Conservation (phyloP, 2,113 vertebrate species). For the Psophia crepitans region DNA sequence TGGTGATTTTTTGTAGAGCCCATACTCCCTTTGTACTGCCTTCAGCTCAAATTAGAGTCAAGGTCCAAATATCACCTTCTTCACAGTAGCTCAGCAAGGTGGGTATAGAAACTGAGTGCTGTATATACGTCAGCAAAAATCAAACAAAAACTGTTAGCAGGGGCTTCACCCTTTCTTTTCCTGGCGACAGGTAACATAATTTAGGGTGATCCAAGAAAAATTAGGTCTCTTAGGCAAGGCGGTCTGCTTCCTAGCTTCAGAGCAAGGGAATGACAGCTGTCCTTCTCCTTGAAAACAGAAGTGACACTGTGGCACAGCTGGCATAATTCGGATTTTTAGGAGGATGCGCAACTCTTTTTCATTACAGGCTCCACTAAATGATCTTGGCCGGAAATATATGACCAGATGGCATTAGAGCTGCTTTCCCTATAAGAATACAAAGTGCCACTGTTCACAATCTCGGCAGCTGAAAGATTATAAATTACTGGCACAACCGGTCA, state of each 20-base stretch:
- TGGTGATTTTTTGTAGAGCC: not conserved
- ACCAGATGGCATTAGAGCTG: slow-evolving; percentile 51
- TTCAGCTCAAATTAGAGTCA: slow-evolving; percentile 1
- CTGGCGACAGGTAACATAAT: not conserved
- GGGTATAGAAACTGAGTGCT: not conserved
- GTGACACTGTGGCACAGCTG: slow-evolving; percentile 39
- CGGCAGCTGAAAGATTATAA: slow-evolving; percentile 46
- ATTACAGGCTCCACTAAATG: slow-evolving; percentile 42
- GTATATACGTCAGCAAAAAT: not conserved
- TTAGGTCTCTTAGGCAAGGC: not conserved
- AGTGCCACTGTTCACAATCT: slow-evolving; percentile 47
- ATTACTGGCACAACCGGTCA: not conserved
- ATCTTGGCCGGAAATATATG: slow-evolving; percentile 42
- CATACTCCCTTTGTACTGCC: not conserved
- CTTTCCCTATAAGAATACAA: slow-evolving; percentile 58
- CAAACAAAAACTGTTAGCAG: not conserved
- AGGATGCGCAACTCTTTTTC: slow-evolving; percentile 21
- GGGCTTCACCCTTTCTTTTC: not conserved
- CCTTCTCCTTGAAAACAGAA: slow-evolving; percentile 15
- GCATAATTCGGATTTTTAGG: slow-evolving; percentile 39
- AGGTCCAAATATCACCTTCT: not conserved
- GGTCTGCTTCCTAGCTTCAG: not conserved
- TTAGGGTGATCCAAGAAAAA: not conserved
- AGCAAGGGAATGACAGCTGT: slow-evolving; percentile 18
- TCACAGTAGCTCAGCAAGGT: not conserved